Evolutionary conservation across 2,888 invertebrate genomes (phyloP), one percentile per base, ranked within the genome.

Genomic region (Hydrotaea diabolus): DNA sequence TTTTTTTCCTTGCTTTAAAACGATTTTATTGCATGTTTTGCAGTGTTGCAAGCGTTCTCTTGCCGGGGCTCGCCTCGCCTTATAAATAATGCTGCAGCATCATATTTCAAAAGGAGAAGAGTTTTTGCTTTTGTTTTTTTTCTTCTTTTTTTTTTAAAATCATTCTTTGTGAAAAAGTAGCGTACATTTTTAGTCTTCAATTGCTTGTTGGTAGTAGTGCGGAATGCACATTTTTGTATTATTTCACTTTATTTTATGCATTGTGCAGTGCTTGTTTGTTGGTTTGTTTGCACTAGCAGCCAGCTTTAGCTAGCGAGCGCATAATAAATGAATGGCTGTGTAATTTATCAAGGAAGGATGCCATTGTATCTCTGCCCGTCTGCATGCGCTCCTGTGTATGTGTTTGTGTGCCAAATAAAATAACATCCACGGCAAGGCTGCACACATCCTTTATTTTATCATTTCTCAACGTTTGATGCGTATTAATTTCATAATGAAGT

Each of bases 401-500:
- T 49, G n/a, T 49, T 4, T 74, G 62, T 11, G 17, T 69, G 2
- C 3, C 31, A n/a, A n/a, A 31, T 31, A 83, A 36, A 64, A 72
- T 64, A 26, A 79, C 31, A 31, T 2, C 31, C 31, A 31, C 2
- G 31, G 76, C 77, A 80, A 49, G 66, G n/a, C 26, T 71, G 55
- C 62, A 79, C 73, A 74, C 73, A 85, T 85, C 79, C 82, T 82
- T 82, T 75, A 77, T 80, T 71, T 84, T 81, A 77, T 77, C 82
- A 62, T 69, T 49, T 46, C 66, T 39, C 39, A 55, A 55, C 43
- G 66, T 80, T 77, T 73, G 62, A 80, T 85, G 82, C 82, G 82
- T 85, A 82, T 85, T 85, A 82, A 85, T 85, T 85, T 85, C 82
- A 85, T 75, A 69, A 69, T 43, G 69, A 39, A 64, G n/a, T 62